Evolutionary conservation across 2,113 vertebrate species (phyloP).

Genomic region (Petromus typicus): DNA sequence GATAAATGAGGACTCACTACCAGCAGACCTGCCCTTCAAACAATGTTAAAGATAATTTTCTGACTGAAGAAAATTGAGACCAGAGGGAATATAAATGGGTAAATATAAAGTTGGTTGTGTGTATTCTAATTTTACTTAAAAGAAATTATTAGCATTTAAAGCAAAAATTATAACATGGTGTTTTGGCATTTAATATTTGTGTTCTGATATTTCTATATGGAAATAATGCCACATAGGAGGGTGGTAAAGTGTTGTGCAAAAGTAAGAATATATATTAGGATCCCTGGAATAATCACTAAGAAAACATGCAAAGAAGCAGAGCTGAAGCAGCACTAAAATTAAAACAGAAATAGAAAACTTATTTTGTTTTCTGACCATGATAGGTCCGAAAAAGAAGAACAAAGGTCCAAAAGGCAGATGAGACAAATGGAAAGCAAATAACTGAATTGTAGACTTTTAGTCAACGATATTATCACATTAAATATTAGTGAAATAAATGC

Average conservation of each 20-base stretch:
- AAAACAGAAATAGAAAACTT: slow-evolving; percentile 54
- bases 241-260: slow-evolving; percentile 14
- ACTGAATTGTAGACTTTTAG: background rate
- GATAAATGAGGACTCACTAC: slow-evolving; percentile 2
- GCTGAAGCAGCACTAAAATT: background rate
- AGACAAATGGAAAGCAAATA: background rate
- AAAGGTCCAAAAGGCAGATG: background rate
- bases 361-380: slow-evolving; percentile 33
- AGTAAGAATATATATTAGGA: background rate
- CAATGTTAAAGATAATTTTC: slow-evolving; percentile 24
- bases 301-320: background rate
- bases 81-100: slow-evolving; percentile 5
- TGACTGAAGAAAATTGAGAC: slow-evolving; percentile 47
- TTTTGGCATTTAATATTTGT: background rate
- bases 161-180: slow-evolving; percentile 10
- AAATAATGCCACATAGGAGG: background rate
- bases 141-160: slow-evolving; percentile 42
- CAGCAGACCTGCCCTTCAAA: slow-evolving; percentile 14
- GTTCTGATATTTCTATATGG: background rate
- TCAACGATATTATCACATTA: background rate
- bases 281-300: background rate
- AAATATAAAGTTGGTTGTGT: background rate
- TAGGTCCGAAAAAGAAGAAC: background rate
- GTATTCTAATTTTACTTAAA: slow-evolving; percentile 39
- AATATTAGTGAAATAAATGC: slow-evolving; percentile 16